phyloP scores from a whole-genome alignment of 2,797 vertebrate genomes.

The Cossypha heuglini region DNA sequence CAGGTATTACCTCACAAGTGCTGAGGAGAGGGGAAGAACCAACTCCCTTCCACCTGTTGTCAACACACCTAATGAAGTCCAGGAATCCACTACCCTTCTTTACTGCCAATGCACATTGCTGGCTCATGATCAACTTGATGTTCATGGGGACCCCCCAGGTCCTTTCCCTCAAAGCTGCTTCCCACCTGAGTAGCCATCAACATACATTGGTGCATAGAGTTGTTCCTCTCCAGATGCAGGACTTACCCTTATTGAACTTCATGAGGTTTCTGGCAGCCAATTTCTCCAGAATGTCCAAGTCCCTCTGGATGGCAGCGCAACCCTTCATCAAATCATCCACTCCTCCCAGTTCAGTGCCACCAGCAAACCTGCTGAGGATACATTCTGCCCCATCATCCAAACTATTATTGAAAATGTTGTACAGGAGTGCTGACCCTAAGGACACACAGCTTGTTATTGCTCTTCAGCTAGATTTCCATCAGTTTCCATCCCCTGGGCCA shows the following conservation, averaged over 20 bases:
- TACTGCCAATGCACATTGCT: neutral
- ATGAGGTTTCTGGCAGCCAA: neutral
- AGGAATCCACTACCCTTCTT: neutral
- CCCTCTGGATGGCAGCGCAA: neutral
- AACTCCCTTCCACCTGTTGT: neutral
- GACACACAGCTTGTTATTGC: neutral
- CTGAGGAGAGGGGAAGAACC: neutral
- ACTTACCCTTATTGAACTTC: neutral
- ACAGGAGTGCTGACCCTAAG: neutral
- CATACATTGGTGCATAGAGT: neutral
- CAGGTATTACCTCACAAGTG: neutral
- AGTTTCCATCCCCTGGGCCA: neutral
- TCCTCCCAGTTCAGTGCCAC: neutral
- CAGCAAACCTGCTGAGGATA: neutral
- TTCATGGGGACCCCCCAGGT: fast-evolving
- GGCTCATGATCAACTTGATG: neutral
- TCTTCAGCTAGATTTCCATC: neutral
- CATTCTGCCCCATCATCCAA: neutral
- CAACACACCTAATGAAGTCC: neutral
- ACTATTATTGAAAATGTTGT: neutral
- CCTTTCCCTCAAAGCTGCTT: neutral
- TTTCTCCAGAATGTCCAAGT: neutral
- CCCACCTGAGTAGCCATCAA: neutral
- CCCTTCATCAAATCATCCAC: fast-evolving
- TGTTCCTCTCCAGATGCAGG: neutral